Base-by-base conservation (phyloP, 2,888 invertebrate genomes). In the Rosalia funebris region DNA sequence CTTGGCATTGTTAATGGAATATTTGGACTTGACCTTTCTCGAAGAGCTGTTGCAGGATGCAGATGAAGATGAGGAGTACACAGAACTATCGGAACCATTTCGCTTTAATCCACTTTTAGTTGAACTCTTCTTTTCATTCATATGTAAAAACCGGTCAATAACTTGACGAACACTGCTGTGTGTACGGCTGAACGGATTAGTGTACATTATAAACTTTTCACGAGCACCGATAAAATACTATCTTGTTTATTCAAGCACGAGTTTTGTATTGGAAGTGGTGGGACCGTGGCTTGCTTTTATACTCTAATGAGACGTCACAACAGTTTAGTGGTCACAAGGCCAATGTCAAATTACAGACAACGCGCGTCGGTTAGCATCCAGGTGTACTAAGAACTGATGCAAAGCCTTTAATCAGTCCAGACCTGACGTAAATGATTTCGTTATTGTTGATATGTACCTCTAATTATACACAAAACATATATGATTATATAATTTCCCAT, bases 171-270 rank as follows among this genome's bases (percentile, higher is more conserved):
- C 82, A 57, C 86, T 86, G 31, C 88, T 89, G 77, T 89, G 89
- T 68, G 88, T 89, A 71, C 89, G 86, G 69, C 89, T 88, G 77
- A 89, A 89, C 52, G 89, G 89, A 78, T 89, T 89, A 57, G 89
- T 88, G 73, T 86, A 88, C 89, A 89, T 88, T 73, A 80, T 83
- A 34, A 5, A 10, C 34, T 34, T 53, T n/a, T 20, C 31, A 55
- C 46, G n/a, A 16, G 16, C 11, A 41, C 41, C n/a, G 4, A 7
- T 14, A 41, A 39, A 15, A 14, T 32, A 25, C 16, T 50, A 39
- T 39, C 31, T 53, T 12, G 25, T 12, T 25, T 39, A 14, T 12
- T 42, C 53, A 42, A 53, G 17, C 31, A 31, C 42, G 17, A 16
- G 31, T 11, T 41, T 53, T 32, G 12, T 53, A 53, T 42, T 53